Evolutionary conservation across 2,113 vertebrate species (phyloP), one percentile per base, ranked within the genome.

Genomic region (Caracal caracal): DNA sequence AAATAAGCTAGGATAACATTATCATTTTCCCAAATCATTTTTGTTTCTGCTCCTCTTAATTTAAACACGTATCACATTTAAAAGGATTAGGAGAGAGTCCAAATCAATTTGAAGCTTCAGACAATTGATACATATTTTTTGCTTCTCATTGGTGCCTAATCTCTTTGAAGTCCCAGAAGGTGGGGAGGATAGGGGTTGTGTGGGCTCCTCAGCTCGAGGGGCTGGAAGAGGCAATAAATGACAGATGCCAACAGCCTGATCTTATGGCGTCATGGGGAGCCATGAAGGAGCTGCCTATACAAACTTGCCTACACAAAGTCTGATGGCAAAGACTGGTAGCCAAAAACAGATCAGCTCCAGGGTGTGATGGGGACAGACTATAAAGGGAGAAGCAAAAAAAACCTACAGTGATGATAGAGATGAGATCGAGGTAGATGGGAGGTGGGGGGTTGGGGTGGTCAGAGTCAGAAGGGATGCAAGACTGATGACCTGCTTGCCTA

Each of bases 41-140:
- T 81, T 92, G 65, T 95, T 80, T 97, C 76, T 87, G 80, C 35
- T 95, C n/a, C 80, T 88, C 68, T 96, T 93, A 79, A 92, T 95
- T 96, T 92, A 70, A 95, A 90, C 90, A 75, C 73, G 19, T 40
- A 83, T 17, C 28, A 81, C 68, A 91, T 76, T 92, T 68, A 73
- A 95, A 89, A 87, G 90, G 66, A 76, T 93, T 59, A 88, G 73
- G 35, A 89, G 30, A 88, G 59, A 97, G 81, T 82, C 30, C 43
- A 81, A 96, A 87, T 56, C 26, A 83, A 56, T 75, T 63, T 93
- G 70, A 79, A 35, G 66, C 35, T 85, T 43, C 78, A 79, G 59
- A 91, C 15, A 51, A 82, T 0, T 43, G 81, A 80, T 53, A 30
- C 4, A 19, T 35, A 61, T 63, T 85, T 85, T 66, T 56, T 73